phyloP scores from a whole-genome alignment of 1,140 invertebrate genomes.

The Diplogasteroides magnus region DNA sequence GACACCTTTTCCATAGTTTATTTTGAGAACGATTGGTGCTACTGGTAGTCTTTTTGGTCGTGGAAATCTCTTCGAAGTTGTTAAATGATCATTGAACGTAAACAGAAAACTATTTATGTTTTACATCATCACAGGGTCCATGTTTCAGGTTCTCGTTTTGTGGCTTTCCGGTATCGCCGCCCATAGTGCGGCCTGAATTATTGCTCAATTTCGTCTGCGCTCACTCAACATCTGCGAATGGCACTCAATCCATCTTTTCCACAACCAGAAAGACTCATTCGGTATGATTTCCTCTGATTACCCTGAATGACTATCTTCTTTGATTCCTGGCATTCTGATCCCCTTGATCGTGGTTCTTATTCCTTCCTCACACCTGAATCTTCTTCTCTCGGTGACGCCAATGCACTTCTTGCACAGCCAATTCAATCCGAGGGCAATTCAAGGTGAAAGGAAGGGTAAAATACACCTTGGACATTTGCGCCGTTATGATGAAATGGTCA shows the following conservation, averaged over 20 bases:
- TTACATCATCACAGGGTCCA: neutral
- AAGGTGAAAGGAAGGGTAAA: neutral
- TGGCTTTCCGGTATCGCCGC: neutral
- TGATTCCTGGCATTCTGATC: neutral
- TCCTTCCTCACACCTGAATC: neutral
- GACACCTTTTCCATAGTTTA: no score
- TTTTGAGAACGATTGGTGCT: neutral
- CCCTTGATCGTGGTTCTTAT: neutral
- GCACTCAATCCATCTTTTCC: no score
- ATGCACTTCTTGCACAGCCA: neutral
- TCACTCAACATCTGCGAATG: no score
- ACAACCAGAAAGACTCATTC: no score
- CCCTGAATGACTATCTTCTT: no score
- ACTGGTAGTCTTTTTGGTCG: neutral
- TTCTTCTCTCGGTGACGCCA: neutral
- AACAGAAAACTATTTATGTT: no score
- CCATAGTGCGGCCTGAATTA: neutral
- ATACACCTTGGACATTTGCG: no score
- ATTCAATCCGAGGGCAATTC: neutral
- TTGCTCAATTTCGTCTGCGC: no score
- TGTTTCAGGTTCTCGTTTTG: neutral
- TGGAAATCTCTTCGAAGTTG: neutral
- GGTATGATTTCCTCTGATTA: no score
- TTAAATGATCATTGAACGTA: neutral
- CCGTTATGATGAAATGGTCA: neutral